Base-by-base conservation (phyloP, 2,113 vertebrate species). In the Archilochus colubris region DNA sequence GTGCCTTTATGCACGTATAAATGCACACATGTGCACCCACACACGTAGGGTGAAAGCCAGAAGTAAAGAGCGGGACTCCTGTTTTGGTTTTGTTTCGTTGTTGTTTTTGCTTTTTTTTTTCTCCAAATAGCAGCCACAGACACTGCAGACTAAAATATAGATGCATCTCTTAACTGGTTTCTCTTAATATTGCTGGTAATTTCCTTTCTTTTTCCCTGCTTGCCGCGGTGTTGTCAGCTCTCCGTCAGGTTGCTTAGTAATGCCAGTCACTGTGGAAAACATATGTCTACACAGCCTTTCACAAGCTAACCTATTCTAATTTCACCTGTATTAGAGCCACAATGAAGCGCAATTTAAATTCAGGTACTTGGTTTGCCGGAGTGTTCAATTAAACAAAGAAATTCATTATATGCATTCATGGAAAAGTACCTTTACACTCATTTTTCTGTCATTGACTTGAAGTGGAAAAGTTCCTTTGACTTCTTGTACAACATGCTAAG, bases 341-440 rank as follows among this genome's bases (percentile, higher is more conserved):
- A 74, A 78, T 70, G 83, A 94, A 86, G 48, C 83, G 86, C 88
- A 81, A 93, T 94, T 90, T 91, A 86, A 91, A 91, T 88, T 59
- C 68, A 53, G 48, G 86, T 83, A 85, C 86, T 93, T 77, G 88
- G 76, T 88, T 95, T 96, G 90, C 76, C 91, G 59, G 70, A 91
- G 92, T 95, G 92, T 93, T 96, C 95, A 90, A 81, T 94, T 95
- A 92, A 93, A 88, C 92, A 93, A 90, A 94, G 79, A 86, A 62
- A 86, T 67, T 88, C 48, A 91, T 94, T 91, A 78, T 90, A 77
- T 55, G 28, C 63, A 69, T 88, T 88, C 80, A 57, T 38, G 88
- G 76, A 90, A 91, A 81, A 88, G 64, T 61, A 80, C 79, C 3
- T 1, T 77, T 92, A 55, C 2, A 1, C 17, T 82, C 27, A 17